Evolutionary conservation across 2,888 invertebrate genomes (phyloP), one percentile per base, ranked within the genome.

Genomic region (Tinea semifulvella): DNA sequence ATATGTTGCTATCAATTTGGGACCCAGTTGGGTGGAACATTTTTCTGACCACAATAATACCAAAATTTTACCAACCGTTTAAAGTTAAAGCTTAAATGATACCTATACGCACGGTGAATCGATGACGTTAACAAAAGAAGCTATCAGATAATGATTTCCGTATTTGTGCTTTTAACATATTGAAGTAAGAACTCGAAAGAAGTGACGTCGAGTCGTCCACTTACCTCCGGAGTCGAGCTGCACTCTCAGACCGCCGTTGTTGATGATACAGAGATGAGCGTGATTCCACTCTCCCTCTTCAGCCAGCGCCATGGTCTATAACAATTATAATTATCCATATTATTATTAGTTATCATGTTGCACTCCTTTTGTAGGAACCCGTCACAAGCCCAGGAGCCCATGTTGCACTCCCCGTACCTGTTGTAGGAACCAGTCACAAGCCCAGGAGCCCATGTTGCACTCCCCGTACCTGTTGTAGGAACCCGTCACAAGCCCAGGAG

Each of bases 311-410:
- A 76, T 65, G 50, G 73, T 46, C 72, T 77, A 53, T 0, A 46
- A 49, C 27, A 19, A 42, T 3, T 40, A 46, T 8, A 22, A 22
- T 22, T 22, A 7, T 7, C 22, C 22, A 22, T 22, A 22, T n/a
- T n/a, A n/a, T n/a, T n/a, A n/a, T n/a, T n/a, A n/a, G n/a, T n/a
- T n/a, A n/a, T n/a, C n/a, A 25, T 10, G 25, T 25, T 7, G 10
- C 25, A 6, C 19, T 75, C 79, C 62, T 74, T 62, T 43, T 76
- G 70, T 1, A 80, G 55, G 47, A 89, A 85, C 0, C 90, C 87
- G 58, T 92, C 91, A 43, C 89, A 83, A 22, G 89, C 82, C 60
- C 90, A 86, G 65, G 88, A 88, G 49, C 91, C 93, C 52, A 92
- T 63, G 59, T 86, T 88, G 59, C 92, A 92, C 68, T 93, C 92